These are phyloP conservation scores for Diadegma fenestrale DNA, from an alignment of 2,888 invertebrate species.

Conservation along the genomic window DNA sequence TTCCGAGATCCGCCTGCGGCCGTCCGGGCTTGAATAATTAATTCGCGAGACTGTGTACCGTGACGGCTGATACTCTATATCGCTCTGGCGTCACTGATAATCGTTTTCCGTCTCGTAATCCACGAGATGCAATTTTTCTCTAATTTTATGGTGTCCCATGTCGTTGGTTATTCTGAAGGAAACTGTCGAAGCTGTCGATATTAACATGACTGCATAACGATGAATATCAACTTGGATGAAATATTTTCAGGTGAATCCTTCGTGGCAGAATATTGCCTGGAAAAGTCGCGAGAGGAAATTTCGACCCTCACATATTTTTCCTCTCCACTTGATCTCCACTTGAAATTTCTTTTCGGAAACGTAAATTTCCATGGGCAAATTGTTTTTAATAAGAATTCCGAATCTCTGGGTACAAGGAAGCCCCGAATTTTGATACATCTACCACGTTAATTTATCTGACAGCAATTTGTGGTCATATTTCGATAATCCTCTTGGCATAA, in stretches of 20 bases:
- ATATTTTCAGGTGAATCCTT: not conserved
- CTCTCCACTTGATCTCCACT: too few relatives aligned
- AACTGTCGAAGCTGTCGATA: not conserved
- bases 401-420: not conserved
- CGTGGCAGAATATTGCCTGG: not conserved
- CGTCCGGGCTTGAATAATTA: constrained; percentile 26
- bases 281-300: not conserved
- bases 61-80: not conserved
- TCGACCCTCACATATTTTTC: not conserved
- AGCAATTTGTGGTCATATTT: not conserved
- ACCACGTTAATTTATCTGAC: not conserved
- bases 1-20: constrained; percentile 37
- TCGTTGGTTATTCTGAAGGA: not conserved
- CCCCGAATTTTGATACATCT: not conserved
- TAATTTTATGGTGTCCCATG: not conserved
- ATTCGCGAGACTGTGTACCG: constrained; percentile 16
- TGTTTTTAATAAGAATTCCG: not conserved
- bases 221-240: not conserved
- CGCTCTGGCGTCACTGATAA: constrained; percentile 12
- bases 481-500: not conserved
- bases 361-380: not conserved
- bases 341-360: not conserved
- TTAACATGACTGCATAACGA: not conserved
- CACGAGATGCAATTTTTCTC: not conserved
- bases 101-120: constrained; percentile 5